These are phyloP conservation scores for Eunapius fragilis DNA, from an alignment of 37 sponge, comb jelly and placozoan species.

Conservation along the genomic window DNA sequence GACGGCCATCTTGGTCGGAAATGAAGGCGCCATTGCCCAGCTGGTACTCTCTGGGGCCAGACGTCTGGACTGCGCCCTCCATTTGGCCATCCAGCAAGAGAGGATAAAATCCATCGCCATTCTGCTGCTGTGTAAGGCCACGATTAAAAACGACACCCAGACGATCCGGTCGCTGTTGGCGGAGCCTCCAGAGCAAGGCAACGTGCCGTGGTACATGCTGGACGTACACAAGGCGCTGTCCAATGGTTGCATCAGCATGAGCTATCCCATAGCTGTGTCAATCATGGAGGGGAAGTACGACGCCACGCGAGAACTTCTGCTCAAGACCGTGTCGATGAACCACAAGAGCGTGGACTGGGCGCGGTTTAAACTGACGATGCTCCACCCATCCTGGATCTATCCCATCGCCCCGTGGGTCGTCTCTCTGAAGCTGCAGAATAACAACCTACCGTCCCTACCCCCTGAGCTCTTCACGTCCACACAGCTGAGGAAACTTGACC, in stretches of 20 bases:
- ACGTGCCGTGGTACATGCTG: constrained; percentile 66
- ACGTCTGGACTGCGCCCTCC: constrained; percentile 67
- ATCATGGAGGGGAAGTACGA: constrained; percentile 71
- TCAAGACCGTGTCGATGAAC: constrained; percentile 77
- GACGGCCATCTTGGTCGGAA: constrained; percentile 51
- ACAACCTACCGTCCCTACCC: constrained; percentile 65
- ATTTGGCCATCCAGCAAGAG: constrained; percentile 77
- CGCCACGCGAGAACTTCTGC: constrained; percentile 75
- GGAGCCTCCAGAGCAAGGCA: constrained; percentile 59
- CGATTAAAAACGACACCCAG: constrained; percentile 42
- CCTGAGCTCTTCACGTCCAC: constrained; percentile 49
- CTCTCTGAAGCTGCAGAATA: constrained; percentile 67
- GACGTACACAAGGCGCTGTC: constrained; percentile 57
- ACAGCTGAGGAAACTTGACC: constrained; percentile 72
- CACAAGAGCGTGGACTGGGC: constrained; percentile 77
- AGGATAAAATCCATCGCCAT: constrained; percentile 66
- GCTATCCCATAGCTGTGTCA: constrained; percentile 73
- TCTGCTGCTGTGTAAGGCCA: constrained; percentile 79
- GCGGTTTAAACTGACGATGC: constrained; percentile 56
- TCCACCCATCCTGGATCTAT: constrained; percentile 78
- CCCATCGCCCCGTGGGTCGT: constrained; percentile 88
- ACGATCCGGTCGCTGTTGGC: constrained; percentile 70
- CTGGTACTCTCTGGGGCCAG: constrained; percentile 66
- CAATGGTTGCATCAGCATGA: constrained; percentile 48
- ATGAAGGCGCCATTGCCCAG: constrained; percentile 37